phyloP scores from a whole-genome alignment of 1,140 invertebrate genomes.

The Tigriopus japonicus region DNA sequence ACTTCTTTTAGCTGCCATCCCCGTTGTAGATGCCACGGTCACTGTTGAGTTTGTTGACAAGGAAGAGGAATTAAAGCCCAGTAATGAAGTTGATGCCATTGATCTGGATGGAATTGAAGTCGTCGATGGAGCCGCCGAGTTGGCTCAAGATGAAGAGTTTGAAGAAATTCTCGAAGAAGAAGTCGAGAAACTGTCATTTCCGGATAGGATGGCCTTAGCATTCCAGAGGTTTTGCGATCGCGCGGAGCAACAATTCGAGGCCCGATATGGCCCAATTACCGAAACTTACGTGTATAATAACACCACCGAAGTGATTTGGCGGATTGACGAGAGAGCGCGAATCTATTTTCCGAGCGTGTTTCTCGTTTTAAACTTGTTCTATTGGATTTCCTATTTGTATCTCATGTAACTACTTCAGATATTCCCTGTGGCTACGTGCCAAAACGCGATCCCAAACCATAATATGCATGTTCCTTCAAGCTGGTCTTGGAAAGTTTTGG shows the following conservation, averaged over 20 bases:
- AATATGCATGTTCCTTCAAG: too few species aligned
- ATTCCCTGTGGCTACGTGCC: too few species aligned
- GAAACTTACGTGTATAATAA: not conserved
- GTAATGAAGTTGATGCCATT: not conserved
- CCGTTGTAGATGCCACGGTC: too few species aligned
- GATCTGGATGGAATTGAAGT: not conserved
- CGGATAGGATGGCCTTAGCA: not conserved
- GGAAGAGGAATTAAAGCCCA: not conserved
- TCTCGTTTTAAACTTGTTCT: not conserved
- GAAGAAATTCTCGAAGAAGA: conserved; percentile 5
- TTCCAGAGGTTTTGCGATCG: not conserved
- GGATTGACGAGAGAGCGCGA: not conserved
- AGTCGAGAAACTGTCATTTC: not conserved
- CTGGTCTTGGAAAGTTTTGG: too few species aligned
- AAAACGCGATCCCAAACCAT: too few species aligned
- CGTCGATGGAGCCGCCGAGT: not conserved
- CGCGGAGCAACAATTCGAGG: not conserved
- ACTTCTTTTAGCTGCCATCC: too few species aligned
- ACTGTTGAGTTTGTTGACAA: not conserved
- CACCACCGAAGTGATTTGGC: conserved; percentile 1
- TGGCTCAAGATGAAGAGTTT: not conserved
- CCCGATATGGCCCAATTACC: not conserved
- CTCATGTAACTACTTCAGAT: conserved; percentile 1
- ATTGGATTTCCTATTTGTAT: conserved; percentile 8
- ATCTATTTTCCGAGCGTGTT: not conserved